Percentiles rank a stretch among this genome's conserved stretches.
Conservation (phyloP, 2,797 vertebrate genomes). For the Discoglossus pictus region DNA sequence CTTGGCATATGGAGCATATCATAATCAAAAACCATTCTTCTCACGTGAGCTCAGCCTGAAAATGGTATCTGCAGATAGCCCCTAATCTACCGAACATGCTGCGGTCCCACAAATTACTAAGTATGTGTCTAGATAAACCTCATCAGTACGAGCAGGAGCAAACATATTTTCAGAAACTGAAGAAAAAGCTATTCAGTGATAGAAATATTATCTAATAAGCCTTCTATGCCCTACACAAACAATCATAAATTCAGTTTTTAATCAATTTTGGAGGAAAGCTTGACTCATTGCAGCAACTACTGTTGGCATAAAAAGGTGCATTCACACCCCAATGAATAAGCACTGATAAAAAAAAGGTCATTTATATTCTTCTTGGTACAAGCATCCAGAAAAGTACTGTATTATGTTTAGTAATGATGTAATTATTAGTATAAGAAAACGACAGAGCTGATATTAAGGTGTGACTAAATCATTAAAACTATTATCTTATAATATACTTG, state of each 20-base stretch:
- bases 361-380: slow-evolving; percentile 17
- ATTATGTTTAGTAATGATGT: too few relatives aligned
- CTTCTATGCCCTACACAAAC: slow-evolving; percentile 1
- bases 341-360: slow-evolving; percentile 28
- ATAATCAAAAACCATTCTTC: slow-evolving; percentile 40
- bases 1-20: slow-evolving; percentile 40
- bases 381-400: slow-evolving; percentile 3
- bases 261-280: slow-evolving; percentile 19
- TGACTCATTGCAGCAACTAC: slow-evolving; percentile 25
- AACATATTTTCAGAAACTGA: background rate
- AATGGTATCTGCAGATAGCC: slow-evolving; percentile 28
- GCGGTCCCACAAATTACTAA: slow-evolving; percentile 30
- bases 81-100: slow-evolving; percentile 31
- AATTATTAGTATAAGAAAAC: too few relatives aligned
- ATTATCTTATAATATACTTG: too few relatives aligned
- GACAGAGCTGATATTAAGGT: too few relatives aligned
- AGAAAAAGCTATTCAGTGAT: slow-evolving; percentile 6
- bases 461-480: too few relatives aligned
- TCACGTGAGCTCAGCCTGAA: slow-evolving; percentile 33
- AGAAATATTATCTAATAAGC: slow-evolving; percentile 19
- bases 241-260: slow-evolving; percentile 24
- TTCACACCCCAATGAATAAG: slow-evolving; percentile 25
- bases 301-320: slow-evolving; percentile 25
- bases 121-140: slow-evolving; percentile 32
- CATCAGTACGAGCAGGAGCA: background rate